Evolutionary conservation across 1,140 invertebrate genomes (phyloP).

Genomic region (Papilio helenus): DNA sequence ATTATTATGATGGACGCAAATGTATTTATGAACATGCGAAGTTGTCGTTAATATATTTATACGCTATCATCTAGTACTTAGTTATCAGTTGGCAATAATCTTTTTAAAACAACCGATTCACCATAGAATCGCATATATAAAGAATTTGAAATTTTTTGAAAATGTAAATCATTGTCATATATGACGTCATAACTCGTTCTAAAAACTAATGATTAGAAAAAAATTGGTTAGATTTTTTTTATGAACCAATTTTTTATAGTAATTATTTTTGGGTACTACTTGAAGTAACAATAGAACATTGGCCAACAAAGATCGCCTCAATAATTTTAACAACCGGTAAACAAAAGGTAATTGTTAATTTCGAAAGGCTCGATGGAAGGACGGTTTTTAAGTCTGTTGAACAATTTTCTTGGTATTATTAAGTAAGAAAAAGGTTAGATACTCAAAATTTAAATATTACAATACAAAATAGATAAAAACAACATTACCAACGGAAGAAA

Average conservation of each 20-base stretch:
- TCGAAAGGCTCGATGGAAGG: not conserved
- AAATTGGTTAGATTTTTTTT: too few species aligned
- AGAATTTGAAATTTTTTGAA: too few species aligned
- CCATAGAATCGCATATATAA: too few species aligned
- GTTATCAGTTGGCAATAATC: not conserved
- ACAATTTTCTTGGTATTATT: not conserved
- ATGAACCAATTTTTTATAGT: too few species aligned
- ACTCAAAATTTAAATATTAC: not conserved
- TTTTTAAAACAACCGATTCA: not conserved
- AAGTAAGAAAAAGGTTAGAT: not conserved
- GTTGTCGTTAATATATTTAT: constrained; percentile 11
- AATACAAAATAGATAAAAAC: not conserved
- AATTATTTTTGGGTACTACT: not conserved
- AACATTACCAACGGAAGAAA: not conserved
- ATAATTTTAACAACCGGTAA: not conserved
- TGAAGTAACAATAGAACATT: not conserved
- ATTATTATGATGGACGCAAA: not conserved
- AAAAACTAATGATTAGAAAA: too few species aligned
- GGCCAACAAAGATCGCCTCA: constrained; percentile 14
- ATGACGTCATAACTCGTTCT: too few species aligned
- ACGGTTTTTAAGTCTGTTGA: constrained; percentile 4
- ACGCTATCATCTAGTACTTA: not conserved
- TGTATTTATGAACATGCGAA: constrained; percentile 10
- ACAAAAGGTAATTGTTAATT: constrained; percentile 21
- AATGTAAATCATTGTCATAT: too few species aligned